Conservation (phyloP, 2,797 vertebrate species). For the Hypotaenidia okinawae region DNA sequence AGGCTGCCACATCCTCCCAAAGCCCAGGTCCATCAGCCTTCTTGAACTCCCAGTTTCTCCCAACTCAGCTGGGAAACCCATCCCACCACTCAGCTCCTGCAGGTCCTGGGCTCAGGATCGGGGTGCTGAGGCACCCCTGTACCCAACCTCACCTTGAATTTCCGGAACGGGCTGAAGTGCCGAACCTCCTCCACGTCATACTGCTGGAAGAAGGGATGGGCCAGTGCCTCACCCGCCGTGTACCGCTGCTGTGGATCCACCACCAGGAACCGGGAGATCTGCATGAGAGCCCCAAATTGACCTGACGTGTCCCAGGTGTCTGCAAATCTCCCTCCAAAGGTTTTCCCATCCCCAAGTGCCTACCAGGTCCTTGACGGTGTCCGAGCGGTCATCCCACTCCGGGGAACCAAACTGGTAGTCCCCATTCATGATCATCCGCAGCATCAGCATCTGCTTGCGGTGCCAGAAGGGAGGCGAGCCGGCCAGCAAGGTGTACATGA, state of each 20-base stretch:
- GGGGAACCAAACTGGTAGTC: slow-evolving; percentile 90
- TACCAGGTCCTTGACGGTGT: slow-evolving; percentile 97
- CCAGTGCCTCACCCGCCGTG: slow-evolving; percentile 86
- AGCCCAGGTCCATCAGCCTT: background rate
- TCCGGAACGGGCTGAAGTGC: slow-evolving; percentile 91
- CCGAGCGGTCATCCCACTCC: slow-evolving; percentile 96
- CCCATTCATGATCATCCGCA: slow-evolving; percentile 93
- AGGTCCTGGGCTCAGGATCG: fast-evolving
- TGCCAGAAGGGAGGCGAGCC: slow-evolving; percentile 99
- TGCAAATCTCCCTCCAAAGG: fast-evolving
- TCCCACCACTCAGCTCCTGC: background rate
- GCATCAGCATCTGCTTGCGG: slow-evolving; percentile 98
- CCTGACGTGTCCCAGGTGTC: fast-evolving
- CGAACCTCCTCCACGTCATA: slow-evolving; percentile 92
- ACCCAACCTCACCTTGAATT: slow-evolving; percentile 87
- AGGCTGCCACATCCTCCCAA: fast-evolving
- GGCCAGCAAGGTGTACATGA: slow-evolving; percentile 96
- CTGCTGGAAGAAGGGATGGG: slow-evolving; percentile 96
- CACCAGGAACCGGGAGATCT: slow-evolving; percentile 94
- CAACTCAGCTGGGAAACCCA: background rate
- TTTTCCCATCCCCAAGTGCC: background rate
- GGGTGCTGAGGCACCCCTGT: background rate
- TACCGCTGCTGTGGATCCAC: slow-evolving; percentile 86
- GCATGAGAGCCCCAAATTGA: fast-evolving
- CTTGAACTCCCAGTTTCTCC: background rate